Evolutionary conservation across 2,797 vertebrate genomes (phyloP), one percentile per base, ranked within the genome.

Genomic region (Columba guinea): DNA sequence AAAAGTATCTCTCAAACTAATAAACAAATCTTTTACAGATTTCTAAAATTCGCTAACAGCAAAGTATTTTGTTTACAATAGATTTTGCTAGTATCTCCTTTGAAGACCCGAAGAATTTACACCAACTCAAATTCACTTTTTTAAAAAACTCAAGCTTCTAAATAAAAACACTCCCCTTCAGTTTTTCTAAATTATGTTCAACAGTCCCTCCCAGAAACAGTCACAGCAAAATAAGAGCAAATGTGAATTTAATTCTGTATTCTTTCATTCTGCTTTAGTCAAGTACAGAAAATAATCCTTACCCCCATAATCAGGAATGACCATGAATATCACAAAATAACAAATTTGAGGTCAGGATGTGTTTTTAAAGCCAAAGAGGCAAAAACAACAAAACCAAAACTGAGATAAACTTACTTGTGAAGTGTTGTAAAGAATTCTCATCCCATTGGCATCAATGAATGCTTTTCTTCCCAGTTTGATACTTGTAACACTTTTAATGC

Each of bases 381-480:
- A 92, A 89, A 73, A 32, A 60, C 41, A 92, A 5, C 12, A 91
- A 46, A 11, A 87, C n/a, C 4, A 23, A 10, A 58, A 22, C 10
- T 8, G 14, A 16, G 12, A 78, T 35, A 94, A 92, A 98, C 98
- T 98, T 97, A 99, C 99, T 74, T 98, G 98, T 51, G 99, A 99
- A 23, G 98, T 98, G 87, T 98, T 99, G 96, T 99, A 99, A 41
- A 99, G 98, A 95, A 99, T 98, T 97, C 98, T 99, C 99, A 99
- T 99, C 76, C 99, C 99, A 87, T 99, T 99, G 11, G 99, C 98
- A 76, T 99, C 99, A 84, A 98, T 97, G 89, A 99, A 99, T 9
- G 99, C 99, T 98, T 99, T 99, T 96, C 99, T 99, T 94, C 99
- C 99, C 59, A 99, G 92, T 94, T 99, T 99, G 97, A 99, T 99